Evolutionary conservation across 2,113 vertebrate species (phyloP).

Genomic region (Tursiops truncatus): DNA sequence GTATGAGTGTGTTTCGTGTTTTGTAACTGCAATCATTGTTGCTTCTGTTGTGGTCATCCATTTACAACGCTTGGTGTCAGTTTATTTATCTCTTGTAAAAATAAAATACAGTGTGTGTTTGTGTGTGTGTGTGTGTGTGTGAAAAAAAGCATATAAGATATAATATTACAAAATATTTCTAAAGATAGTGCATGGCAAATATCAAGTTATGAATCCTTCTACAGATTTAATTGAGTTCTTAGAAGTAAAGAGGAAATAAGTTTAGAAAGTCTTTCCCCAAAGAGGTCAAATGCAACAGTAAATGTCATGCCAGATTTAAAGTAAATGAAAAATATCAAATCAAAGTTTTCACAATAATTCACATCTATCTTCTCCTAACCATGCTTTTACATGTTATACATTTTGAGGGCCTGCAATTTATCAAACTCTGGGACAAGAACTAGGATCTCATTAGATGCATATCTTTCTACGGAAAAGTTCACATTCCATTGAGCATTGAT

Average conservation of each 20-base stretch:
- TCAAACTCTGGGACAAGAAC: not conserved
- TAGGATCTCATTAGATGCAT: not conserved
- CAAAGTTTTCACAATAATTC: not conserved
- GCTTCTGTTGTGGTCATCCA: no score
- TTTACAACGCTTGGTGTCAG: no score
- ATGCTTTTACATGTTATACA: not conserved
- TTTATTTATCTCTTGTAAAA: no score
- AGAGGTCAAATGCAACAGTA: slow-evolving; percentile 37
- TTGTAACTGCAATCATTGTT: no score
- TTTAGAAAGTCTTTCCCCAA: slow-evolving; percentile 30
- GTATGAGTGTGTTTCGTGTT: no score
- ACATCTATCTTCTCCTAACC: not conserved
- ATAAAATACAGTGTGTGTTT: no score
- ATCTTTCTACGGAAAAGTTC: not conserved
- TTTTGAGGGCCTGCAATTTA: not conserved
- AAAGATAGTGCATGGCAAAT: not conserved
- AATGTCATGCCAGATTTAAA: slow-evolving; percentile 18
- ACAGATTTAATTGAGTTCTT: slow-evolving; percentile 32
- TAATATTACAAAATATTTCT: not conserved
- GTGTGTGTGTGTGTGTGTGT: not conserved
- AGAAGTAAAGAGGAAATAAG: not conserved
- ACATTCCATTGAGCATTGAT: not conserved
- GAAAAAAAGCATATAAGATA: not conserved
- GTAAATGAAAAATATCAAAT: slow-evolving; percentile 30
- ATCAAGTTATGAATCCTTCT: not conserved